Conservation (phyloP, 2,888 invertebrate species). For the Melolontha melolontha region DNA sequence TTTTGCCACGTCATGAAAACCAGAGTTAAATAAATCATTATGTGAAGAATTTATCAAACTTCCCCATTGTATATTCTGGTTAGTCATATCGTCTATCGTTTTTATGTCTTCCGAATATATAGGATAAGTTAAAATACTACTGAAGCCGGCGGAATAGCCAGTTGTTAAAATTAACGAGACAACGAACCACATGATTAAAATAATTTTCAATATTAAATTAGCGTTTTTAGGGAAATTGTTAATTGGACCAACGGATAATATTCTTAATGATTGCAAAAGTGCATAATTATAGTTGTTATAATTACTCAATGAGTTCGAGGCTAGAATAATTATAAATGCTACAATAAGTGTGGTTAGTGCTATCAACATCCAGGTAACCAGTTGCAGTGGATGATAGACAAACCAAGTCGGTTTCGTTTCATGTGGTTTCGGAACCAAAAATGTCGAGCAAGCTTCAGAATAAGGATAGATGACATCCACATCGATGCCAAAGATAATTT, state of each 20-base stretch:
- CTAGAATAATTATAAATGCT: slow-evolving; percentile 8
- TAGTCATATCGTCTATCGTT: slow-evolving; percentile 47
- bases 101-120: slow-evolving; percentile 38
- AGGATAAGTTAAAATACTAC: slow-evolving; percentile 47
- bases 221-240: slow-evolving; percentile 8
- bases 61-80: slow-evolving; percentile 45
- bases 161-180: slow-evolving; percentile 42
- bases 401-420: slow-evolving; percentile 43
- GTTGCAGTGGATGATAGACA: slow-evolving; percentile 44
- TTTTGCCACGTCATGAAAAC: background rate
- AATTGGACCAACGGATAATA: slow-evolving; percentile 23
- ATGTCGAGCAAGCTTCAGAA: slow-evolving; percentile 46
- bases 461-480: slow-evolving; percentile 29
- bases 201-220: slow-evolving; percentile 34
- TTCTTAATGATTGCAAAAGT: slow-evolving; percentile 3
- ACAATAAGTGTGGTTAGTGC: background rate
- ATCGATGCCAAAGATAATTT: background rate
- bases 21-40: background rate
- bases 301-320: background rate
- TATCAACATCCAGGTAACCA: slow-evolving; percentile 10
- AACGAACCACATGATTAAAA: slow-evolving; percentile 44
- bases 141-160: slow-evolving; percentile 48
- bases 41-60: background rate
- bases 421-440: slow-evolving; percentile 49
- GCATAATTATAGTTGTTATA: background rate